Base-by-base conservation (phyloP, 1,140 invertebrate genomes). In the Diplogasteroides magnus region DNA sequence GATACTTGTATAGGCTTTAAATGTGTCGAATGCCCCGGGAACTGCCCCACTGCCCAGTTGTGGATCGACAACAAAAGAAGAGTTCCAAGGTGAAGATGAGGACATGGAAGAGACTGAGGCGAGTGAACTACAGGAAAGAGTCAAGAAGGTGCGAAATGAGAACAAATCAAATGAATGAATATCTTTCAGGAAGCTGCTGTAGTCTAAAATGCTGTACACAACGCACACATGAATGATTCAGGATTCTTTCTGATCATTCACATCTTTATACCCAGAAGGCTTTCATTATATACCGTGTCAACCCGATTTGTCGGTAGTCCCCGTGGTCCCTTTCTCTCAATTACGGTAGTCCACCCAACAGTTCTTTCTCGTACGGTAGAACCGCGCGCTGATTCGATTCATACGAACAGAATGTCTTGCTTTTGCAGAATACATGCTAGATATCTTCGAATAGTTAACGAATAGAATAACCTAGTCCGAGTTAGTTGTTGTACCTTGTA, bases 61-160 rank as follows among this genome's bases (percentile, higher is more conserved):
- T n/a, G n/a, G n/a, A n/a, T n/a, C n/a, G n/a, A n/a, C n/a, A n/a
- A n/a, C n/a, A n/a, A 32, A 72, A 23, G 76, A 81, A n/a, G 74
- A 73, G 14, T 72, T 73, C 32, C 68, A 59, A 13, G 73, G 27
- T 48, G 76, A 77, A 23, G 78, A 82, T 48, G 78, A 82, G 59
- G 79, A 77, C 64, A 76, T 79, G 72, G 78, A 77, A 72, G 77
- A 70, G 32, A 81, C 77, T 2, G 77, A 79, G 67, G 77, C 77
- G 0, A 72, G 73, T 14, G 77, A 81, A 61, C 31, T 79, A 59
- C 74, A 73, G 32, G 69, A 72, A 26, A 48, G 68, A 11, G 19
- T 72, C 15, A 72, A 72, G 63, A 73, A 72, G 70, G 70, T 72
- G 61, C 37, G 37, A 19, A 48, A 48, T 11, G 37, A 19, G 37